phyloP scores from a whole-genome alignment of 2,797 vertebrate species.

The Xiphorhynchus erythropygius region DNA sequence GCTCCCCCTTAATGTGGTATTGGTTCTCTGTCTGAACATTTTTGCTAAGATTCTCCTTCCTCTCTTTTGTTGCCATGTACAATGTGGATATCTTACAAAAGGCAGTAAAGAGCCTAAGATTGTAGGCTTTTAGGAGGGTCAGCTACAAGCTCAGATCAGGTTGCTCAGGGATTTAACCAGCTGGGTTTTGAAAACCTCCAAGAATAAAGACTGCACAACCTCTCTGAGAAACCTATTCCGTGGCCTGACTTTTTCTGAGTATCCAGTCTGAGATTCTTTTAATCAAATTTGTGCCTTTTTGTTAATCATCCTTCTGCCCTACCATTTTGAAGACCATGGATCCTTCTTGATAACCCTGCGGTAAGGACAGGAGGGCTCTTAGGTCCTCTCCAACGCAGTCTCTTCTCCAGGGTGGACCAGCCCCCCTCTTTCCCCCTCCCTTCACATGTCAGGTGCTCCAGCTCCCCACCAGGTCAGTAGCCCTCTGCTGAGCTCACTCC shows the following conservation, averaged over 20 bases:
- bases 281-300: neutral
- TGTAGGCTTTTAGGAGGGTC: neutral
- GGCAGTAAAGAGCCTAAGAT: neutral
- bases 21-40: neutral
- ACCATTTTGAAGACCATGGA: neutral
- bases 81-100: neutral
- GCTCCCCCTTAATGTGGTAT: neutral
- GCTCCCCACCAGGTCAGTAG: neutral
- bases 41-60: neutral
- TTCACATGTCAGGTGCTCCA: neutral
- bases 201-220: neutral
- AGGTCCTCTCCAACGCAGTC: neutral
- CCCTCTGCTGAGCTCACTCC: neutral
- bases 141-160: neutral
- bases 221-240: neutral
- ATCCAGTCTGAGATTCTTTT: neutral
- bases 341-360: neutral
- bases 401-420: neutral
- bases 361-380: neutral
- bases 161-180: neutral
- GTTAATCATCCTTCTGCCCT: neutral
- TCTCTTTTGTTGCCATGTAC: neutral
- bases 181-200: neutral
- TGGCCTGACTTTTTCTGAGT: neutral
- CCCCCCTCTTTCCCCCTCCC: neutral